Evolutionary conservation across 2,113 vertebrate species (phyloP), one percentile per base, ranked within the genome.

Genomic region (Furnarius figulus): DNA sequence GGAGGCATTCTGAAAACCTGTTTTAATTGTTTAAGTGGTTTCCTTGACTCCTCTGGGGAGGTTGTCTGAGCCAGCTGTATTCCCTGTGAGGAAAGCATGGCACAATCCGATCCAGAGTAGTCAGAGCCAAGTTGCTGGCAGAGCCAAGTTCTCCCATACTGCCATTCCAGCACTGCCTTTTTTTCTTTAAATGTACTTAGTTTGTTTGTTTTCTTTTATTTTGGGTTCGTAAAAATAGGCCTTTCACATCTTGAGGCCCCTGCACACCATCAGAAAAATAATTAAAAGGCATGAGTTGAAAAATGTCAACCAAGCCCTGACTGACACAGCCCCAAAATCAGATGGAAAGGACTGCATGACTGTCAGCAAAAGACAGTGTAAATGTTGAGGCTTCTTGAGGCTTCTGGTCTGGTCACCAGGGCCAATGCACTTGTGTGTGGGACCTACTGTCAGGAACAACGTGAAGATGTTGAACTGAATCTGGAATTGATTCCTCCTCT

Each of bases 151-250:
- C 70, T 94, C 88, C 63, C 83, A 81, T 79, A 63, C 33, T 61
- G 44, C 20, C 52, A 74, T 95, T 78, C 75, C 59, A 92, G 30
- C 35, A 6, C 22, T 71, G 12, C 40, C 14, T 14, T 13, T 9
- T 19, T 46, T 25, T 30, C 20, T 35, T 15, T 14, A 0, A 44
- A 4, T 47, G 30, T 76, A 22, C 37, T 74, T 59, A 37, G 14
- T 81, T 70, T 80, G 33, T 79, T 94, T 72, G 30, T 76, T 90
- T 95, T 94, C 50, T 74, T 95, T 95, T 85, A 40, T 83, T 94
- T 95, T 35, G 63, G 40, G 39, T 59, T 53, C 37, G 67, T 87
- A 82, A 93, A 93, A 93, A 87, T 85, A 95, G 40, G 5, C 7
- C 53, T 85, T 62, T 66, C 21, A 33, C 40, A 79, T 91, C 44